Base-by-base conservation (phyloP, 2,797 vertebrate genomes). In the Pyrrhura leucotis region DNA sequence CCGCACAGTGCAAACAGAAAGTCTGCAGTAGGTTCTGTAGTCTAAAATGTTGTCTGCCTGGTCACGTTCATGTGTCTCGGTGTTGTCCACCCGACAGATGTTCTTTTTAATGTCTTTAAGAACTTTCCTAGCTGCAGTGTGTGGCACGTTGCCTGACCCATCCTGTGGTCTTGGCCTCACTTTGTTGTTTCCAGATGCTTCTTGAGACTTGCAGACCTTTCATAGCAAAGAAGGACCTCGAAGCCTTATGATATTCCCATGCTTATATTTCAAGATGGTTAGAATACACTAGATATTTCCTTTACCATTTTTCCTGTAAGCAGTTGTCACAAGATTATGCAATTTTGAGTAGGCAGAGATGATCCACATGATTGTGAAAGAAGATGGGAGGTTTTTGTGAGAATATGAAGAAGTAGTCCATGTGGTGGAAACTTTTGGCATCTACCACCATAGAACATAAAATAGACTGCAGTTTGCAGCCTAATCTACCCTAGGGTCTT, bases 221-320 rank as follows among this genome's bases (percentile, higher is more conserved):
- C 51, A 42, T 35, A 67, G 85, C 47, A 56, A 63, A 92, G 53
- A 17, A 85, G 29, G 71, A 51, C 74, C 50, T 78, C 51, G 58
- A 78, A 95, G 22, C 79, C 42, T 3, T 62, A 12, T 54, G 47
- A 86, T 53, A 93, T 81, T 79, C 54, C 75, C 66, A 17, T 88
- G 83, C 62, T 87, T 88, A 26, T 56, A 47, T 89, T 92, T 88
- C 68, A 90, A 81, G 42, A 47, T 37, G 16, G 7, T 73, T 86
- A 85, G 71, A 92, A 94, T 76, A 79, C 59, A 82, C 40, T 21
- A 71, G 75, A 48, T 93, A 45, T 3, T 95, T 93, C 47, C 44
- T 90, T 59, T 40, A 33, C 68, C 90, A 1, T 76, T 93, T 93
- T 95, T 95, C 90, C 80, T 67, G 80, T 91, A 87, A 95, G 80